Conservation (phyloP, 2,797 vertebrate genomes). For the Poecilia picta region DNA sequence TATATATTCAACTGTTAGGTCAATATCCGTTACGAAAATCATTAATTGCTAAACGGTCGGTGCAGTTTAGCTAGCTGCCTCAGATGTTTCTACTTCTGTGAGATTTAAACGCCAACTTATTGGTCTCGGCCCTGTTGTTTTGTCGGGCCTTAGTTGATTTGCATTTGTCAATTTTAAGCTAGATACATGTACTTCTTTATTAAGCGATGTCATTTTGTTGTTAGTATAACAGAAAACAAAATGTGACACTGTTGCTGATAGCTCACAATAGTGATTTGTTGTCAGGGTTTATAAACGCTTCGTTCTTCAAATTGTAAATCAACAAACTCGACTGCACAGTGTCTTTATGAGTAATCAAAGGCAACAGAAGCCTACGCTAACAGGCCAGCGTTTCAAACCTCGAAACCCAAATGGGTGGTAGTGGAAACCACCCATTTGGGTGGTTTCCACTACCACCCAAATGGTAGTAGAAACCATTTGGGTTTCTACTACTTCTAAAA, state of each 20-base stretch:
- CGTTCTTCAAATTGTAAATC: not conserved
- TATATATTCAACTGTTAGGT: no score
- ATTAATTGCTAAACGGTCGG: not conserved
- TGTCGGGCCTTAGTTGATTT: rapidly evolving
- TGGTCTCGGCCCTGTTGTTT: not conserved
- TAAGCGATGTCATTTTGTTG: not conserved
- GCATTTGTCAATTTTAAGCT: not conserved
- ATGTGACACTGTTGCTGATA: not conserved
- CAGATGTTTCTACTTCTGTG: not conserved
- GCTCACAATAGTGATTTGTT: not conserved
- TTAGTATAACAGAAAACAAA: not conserved
- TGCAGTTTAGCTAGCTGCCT: constrained; percentile 1
- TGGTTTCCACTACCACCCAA: no score
- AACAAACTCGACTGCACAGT: not conserved
- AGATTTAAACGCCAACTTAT: not conserved
- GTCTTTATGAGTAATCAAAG: no score
- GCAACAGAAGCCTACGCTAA: no score
- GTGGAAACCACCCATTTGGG: no score
- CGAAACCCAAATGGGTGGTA: no score
- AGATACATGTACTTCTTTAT: not conserved
- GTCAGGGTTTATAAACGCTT: not conserved
- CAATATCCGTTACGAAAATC: not conserved
- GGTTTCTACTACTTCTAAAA: no score
- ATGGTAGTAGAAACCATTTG: no score
- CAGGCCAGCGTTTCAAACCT: no score